These are phyloP conservation scores for Pemphredon lugubris DNA, from an alignment of 2,888 invertebrate species.

Conservation along the genomic window DNA sequence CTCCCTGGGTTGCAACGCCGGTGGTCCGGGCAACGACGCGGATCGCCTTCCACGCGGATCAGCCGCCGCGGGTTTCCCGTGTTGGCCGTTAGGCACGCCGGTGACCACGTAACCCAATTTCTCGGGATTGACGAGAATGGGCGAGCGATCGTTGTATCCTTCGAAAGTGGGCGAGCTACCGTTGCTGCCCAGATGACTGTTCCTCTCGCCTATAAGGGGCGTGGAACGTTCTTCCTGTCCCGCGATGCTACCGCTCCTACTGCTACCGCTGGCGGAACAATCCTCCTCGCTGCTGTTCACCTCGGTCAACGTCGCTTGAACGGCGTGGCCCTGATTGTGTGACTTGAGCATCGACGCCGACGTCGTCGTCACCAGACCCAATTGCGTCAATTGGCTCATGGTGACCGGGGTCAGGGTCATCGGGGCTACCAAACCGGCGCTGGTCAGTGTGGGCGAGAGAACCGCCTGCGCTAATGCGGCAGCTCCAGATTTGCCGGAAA, in stretches of 20 bases:
- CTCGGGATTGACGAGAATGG: slow-evolving; percentile 76
- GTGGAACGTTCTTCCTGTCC: slow-evolving; percentile 77
- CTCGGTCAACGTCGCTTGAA: slow-evolving; percentile 73
- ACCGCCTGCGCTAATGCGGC: slow-evolving; percentile 91
- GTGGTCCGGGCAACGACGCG: slow-evolving; percentile 76
- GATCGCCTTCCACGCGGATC: slow-evolving; percentile 78
- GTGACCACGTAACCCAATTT: slow-evolving; percentile 71
- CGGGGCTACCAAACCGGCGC: slow-evolving; percentile 81
- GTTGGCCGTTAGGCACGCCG: slow-evolving; percentile 63
- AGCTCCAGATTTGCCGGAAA: slow-evolving; percentile 83
- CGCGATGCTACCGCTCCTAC: slow-evolving; percentile 77
- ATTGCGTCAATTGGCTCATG: slow-evolving; percentile 84
- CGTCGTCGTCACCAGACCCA: slow-evolving; percentile 81
- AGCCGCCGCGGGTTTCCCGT: slow-evolving; percentile 37
- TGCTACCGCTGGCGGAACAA: slow-evolving; percentile 69
- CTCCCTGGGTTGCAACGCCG: slow-evolving; percentile 67
- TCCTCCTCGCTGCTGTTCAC: slow-evolving; percentile 77
- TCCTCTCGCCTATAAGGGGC: slow-evolving; percentile 76
- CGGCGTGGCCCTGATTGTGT: slow-evolving; percentile 42
- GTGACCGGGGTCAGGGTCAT: slow-evolving; percentile 84
- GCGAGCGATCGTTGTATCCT: slow-evolving; percentile 74
- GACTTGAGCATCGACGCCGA: slow-evolving; percentile 79
- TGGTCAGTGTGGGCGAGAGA: slow-evolving; percentile 84
- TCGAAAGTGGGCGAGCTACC: slow-evolving; percentile 76
- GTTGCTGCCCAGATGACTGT: slow-evolving; percentile 73